Conservation (phyloP, 2,113 vertebrate genomes). For the Pogona vitticeps region DNA sequence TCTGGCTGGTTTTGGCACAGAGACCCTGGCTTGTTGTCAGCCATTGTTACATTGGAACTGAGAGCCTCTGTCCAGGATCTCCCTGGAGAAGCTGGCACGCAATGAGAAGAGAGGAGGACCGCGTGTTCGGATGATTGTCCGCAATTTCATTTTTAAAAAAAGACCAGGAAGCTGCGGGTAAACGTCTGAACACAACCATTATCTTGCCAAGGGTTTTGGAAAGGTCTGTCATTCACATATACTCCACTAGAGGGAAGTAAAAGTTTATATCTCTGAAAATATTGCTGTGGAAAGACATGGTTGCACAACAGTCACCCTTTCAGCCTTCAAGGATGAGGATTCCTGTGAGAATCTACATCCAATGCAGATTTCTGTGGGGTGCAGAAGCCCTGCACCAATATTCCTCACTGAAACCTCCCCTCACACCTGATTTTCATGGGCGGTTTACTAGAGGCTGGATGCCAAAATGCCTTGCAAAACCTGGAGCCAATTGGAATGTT, state of each 20-base stretch:
- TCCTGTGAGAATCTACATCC: not conserved
- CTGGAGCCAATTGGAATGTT: too few species aligned
- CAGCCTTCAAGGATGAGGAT: not conserved
- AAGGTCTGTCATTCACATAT: not conserved
- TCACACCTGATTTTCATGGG: not conserved
- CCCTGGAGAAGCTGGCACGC: too few species aligned
- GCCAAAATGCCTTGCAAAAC: too few species aligned
- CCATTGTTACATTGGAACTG: too few species aligned
- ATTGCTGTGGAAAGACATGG: not conserved
- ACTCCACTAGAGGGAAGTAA: conserved; percentile 63
- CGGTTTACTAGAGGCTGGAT: too few species aligned
- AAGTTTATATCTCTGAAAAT: conserved; percentile 51
- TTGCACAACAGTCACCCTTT: not conserved
- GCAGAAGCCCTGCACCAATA: too few species aligned
- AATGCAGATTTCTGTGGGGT: not conserved
- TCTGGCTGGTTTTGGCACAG: not conserved
- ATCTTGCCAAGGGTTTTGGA: not conserved
- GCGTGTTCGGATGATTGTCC: not conserved
- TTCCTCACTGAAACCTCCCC: not conserved
- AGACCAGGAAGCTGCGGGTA: not conserved
- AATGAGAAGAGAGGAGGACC: too few species aligned
- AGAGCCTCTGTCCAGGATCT: too few species aligned
- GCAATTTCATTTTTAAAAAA: not conserved
- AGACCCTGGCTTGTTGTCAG: not conserved
- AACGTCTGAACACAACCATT: not conserved